Base-by-base conservation (phyloP, 1,140 invertebrate species). In the Papilio polytes region DNA sequence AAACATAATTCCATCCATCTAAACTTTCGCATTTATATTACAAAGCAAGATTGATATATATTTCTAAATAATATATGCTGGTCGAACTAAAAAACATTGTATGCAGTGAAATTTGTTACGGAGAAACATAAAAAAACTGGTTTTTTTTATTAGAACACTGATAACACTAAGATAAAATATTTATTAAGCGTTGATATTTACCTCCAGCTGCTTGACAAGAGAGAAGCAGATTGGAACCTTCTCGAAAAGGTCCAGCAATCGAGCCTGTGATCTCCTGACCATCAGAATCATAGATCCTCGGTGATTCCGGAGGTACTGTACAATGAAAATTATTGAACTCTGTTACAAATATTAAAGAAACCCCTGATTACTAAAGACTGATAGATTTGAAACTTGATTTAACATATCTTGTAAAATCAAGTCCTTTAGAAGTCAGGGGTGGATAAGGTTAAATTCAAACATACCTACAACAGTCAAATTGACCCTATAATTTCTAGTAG, bases 381-480 rank as follows among this genome's bases (percentile, higher is more conserved):
- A 36, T 0, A 41, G 6, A 41, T 8, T 41, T 41, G 36, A 41
- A 41, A 41, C 36, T 41, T 41, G 0, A 8, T 8, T 8, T 0
- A 41, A 41, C 36, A 41, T 7, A 41, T 41, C 36, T 41, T 41
- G 36, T 41, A 41, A 41, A 36, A 36, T 36, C 31, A 36, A 36
- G 18, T 78, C 51, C 1, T 74, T 48, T 74, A 18, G 72, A 51
- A 36, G 15, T 51, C 44, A 26, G 46, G 46, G 46, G 1, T 48
- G 10, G 8, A 46, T 46, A 63, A 36, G 36, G 31, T 53, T 66
- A 81, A 76, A 9, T 31, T 12, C 46, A 63, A 82, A 94, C 96
- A 96, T 95, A 98, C 98, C 98, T 85, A 98, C 96, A 88, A 98
- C 96, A 80, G 97, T 98, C 76, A 98, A 95, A 92, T 98, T 98